Evolutionary conservation across 2,888 invertebrate genomes (phyloP).

Genomic region (Drosophila paranaensis): DNA sequence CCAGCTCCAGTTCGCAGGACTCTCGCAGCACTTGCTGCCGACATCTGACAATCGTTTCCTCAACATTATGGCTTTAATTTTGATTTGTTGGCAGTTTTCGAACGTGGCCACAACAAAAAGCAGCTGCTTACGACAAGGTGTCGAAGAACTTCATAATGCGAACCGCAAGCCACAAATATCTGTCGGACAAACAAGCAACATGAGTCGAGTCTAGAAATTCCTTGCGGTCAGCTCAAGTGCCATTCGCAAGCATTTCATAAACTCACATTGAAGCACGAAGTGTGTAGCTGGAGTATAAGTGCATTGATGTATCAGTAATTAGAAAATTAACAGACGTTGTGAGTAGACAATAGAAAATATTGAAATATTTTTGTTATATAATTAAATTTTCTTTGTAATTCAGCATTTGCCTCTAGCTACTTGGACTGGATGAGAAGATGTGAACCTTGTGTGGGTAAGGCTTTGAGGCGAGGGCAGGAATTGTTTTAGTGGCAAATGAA

Average conservation of each 20-base stretch:
- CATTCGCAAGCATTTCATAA: slow-evolving; percentile 5
- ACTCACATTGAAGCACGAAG: too few species aligned
- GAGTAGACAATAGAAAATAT: too few species aligned
- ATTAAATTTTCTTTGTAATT: too few species aligned
- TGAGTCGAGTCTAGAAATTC: not conserved
- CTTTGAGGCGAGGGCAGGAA: too few species aligned
- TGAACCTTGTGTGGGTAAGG: too few species aligned
- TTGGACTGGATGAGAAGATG: too few species aligned
- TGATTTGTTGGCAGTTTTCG: slow-evolving; percentile 42
- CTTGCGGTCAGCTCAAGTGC: slow-evolving; percentile 30
- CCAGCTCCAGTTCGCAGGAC: not conserved
- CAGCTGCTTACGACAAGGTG: slow-evolving; percentile 21
- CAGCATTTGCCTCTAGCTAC: too few species aligned
- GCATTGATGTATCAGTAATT: not conserved
- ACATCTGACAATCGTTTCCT: slow-evolving; percentile 25
- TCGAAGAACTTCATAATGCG: slow-evolving; percentile 24
- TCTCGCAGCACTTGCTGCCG: slow-evolving; percentile 15
- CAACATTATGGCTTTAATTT: slow-evolving; percentile 42
- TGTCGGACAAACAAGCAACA: slow-evolving; percentile 11
- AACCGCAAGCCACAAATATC: slow-evolving; percentile 32
- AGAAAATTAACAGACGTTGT: not conserved
- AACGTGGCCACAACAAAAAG: not conserved
- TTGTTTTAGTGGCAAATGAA: too few species aligned
- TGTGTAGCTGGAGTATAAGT: too few species aligned
- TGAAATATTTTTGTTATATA: too few species aligned